phyloP scores from a whole-genome alignment of 2,113 vertebrate species.

The Arizona elegans region DNA sequence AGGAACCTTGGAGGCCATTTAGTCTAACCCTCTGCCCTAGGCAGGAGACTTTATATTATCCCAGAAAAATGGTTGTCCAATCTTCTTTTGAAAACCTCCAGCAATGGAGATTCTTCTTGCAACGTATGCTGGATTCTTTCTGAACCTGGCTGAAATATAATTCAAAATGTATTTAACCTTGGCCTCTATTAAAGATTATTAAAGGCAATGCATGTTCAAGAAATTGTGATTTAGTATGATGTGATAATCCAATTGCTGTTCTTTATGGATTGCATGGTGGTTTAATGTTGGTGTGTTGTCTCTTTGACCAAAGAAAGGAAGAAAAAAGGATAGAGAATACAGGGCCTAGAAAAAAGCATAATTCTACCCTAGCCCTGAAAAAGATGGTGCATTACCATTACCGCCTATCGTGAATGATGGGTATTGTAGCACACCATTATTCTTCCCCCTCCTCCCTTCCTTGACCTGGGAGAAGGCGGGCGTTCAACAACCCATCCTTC shows the following conservation, averaged over 20 bases:
- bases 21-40: neutral
- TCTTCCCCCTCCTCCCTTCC: neutral
- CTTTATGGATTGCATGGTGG: neutral
- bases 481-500: neutral
- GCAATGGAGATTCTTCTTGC: neutral
- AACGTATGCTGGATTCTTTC: neutral
- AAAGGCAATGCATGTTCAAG: neutral
- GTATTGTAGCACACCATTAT: neutral
- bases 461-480: neutral
- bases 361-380: neutral
- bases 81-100: neutral
- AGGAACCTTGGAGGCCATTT: neutral
- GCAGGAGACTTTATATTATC: neutral
- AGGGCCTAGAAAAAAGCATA: neutral
- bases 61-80: neutral
- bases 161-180: neutral
- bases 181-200: neutral
- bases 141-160: neutral
- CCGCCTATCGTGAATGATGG: neutral
- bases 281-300: neutral
- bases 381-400: neutral
- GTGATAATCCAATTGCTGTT: neutral
- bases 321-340: neutral
- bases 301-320: neutral
- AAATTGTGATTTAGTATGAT: neutral